phyloP scores from a whole-genome alignment of 2,113 vertebrate genomes.

The Tragelaphus buxtoni region DNA sequence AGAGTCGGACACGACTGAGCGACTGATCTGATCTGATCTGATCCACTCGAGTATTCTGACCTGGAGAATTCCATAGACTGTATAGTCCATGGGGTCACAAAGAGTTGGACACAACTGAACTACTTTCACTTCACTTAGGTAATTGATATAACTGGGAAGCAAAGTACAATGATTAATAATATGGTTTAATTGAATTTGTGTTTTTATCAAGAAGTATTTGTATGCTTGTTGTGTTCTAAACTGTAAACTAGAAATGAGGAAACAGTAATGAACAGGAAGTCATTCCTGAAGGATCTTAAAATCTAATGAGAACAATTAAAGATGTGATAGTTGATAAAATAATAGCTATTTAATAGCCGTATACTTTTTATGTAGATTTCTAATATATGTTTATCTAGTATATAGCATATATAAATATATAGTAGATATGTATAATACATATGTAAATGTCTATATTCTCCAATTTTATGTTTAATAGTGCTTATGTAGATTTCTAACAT shows the following conservation, averaged over 20 bases:
- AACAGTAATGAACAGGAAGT: neutral
- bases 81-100: neutral
- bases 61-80: neutral
- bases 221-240: neutral
- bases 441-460: neutral
- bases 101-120: neutral
- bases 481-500: neutral
- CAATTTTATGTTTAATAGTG: neutral
- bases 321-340: neutral
- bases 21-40: no score
- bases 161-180: neutral
- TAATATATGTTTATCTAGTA: neutral
- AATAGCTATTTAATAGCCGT: neutral
- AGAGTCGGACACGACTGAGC: no score
- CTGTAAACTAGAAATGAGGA: slow-evolving; percentile 17
- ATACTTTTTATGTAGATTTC: neutral
- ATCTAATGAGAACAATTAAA: neutral
- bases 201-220: neutral
- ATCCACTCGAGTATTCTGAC: neutral
- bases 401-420: neutral
- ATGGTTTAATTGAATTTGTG: neutral
- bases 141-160: neutral
- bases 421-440: neutral
- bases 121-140: neutral
- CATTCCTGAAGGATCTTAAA: neutral